A percentile compares a stretch with the other conserved stretches of the same genome.
Conservation (phyloP, 2,113 vertebrate species). For the Antidorcas marsupialis region DNA sequence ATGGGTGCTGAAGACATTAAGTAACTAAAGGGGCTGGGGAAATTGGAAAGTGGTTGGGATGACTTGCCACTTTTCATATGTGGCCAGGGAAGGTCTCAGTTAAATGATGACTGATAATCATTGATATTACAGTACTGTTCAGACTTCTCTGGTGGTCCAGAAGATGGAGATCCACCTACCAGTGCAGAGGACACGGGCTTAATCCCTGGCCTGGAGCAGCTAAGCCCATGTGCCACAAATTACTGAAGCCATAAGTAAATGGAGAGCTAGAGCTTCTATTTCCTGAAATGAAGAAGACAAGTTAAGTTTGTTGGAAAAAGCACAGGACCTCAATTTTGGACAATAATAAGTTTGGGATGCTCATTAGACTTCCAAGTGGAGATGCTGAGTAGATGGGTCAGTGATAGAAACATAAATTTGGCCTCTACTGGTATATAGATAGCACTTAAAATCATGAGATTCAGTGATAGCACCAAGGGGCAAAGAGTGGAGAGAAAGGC, state of each 20-base stretch:
- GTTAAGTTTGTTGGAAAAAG: background rate
- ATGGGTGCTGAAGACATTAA: background rate
- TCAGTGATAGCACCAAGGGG: background rate
- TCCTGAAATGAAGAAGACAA: background rate
- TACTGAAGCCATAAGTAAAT: background rate
- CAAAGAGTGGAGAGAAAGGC: background rate
- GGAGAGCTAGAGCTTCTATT: background rate
- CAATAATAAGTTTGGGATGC: background rate
- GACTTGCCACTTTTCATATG: background rate
- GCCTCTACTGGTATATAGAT: background rate
- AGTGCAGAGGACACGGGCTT: background rate
- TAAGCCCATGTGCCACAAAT: background rate
- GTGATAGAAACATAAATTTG: background rate
- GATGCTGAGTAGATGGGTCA: background rate
- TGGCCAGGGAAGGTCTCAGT: background rate
- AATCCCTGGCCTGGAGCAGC: background rate
- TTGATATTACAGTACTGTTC: background rate
- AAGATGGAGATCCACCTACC: background rate
- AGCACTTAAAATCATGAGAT: background rate
- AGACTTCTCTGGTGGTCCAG: background rate
- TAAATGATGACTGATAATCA: background rate
- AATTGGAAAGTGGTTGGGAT: background rate
- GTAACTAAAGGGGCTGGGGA: background rate
- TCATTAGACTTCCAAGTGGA: background rate
- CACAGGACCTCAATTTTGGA: background rate